Evolutionary conservation across 2,888 invertebrate genomes (phyloP).

Genomic region (Chrysolina haemoptera): DNA sequence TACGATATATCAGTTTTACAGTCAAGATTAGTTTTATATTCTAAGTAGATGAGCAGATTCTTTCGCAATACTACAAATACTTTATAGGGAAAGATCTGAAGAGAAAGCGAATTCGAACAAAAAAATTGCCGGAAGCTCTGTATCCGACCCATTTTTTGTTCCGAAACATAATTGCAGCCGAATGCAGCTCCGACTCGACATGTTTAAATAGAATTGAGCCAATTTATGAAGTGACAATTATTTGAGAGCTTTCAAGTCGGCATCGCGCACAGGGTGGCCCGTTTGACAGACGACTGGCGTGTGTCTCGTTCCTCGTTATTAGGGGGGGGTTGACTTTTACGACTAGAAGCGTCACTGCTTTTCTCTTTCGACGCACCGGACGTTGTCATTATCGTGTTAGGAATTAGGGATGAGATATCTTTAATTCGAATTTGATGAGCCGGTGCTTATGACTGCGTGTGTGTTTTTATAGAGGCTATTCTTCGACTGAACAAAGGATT

Average conservation of each 20-base stretch:
- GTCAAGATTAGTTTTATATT: too few species aligned
- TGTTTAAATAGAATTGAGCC: conserved; percentile 67
- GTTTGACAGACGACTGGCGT: conserved; percentile 58
- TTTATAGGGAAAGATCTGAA: background rate
- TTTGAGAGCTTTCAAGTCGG: conserved; percentile 62
- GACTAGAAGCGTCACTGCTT: conserved; percentile 10
- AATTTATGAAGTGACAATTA: conserved; percentile 69
- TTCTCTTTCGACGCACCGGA: background rate
- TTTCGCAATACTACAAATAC: too few species aligned
- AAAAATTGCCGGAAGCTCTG: conserved; percentile 13
- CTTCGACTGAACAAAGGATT: background rate
- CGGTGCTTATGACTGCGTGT: background rate
- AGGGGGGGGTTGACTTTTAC: conserved; percentile 11
- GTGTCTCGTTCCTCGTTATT: conserved; percentile 32
- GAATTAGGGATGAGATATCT: background rate
- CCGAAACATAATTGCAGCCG: conserved; percentile 43
- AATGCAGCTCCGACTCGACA: conserved; percentile 50
- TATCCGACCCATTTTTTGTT: conserved; percentile 30
- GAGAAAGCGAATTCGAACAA: background rate
- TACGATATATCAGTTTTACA: too few species aligned
- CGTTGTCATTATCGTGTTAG: conserved; percentile 9
- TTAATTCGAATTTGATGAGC: conserved; percentile 6
- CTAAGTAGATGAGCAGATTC: too few species aligned
- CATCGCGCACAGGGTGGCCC: conserved; percentile 49
- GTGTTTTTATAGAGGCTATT: background rate